phyloP scores from a whole-genome alignment of 1,140 invertebrate genomes.

The Hyphantria cunea region DNA sequence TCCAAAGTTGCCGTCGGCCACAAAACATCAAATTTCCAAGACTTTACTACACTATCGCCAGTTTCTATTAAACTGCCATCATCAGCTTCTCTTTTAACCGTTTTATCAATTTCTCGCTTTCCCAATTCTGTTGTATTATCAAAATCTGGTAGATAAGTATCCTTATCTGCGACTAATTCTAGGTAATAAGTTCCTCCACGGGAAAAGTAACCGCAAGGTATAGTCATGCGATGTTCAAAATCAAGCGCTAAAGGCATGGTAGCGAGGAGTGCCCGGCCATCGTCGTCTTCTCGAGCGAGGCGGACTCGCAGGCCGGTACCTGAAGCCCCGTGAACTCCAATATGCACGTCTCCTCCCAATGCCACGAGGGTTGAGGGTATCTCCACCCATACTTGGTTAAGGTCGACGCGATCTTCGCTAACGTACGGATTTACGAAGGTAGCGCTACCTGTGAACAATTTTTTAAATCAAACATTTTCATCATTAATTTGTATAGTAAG shows the following conservation, averaged over 20 bases:
- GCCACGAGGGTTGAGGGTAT: conserved; percentile 84
- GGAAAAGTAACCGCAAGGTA: conserved; percentile 87
- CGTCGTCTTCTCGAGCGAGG: conserved; percentile 79
- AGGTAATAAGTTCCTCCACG: conserved; percentile 83
- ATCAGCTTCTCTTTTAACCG: conserved; percentile 55
- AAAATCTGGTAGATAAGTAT: conserved; percentile 72
- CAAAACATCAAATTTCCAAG: conserved; percentile 87
- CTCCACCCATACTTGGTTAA: conserved; percentile 78
- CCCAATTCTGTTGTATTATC: conserved; percentile 48
- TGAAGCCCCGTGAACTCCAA: conserved; percentile 77
- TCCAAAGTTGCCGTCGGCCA: conserved; percentile 89
- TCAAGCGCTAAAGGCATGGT: conserved; percentile 84
- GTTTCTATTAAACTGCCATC: conserved; percentile 67
- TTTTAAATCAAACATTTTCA: too few relatives aligned
- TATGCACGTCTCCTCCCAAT: conserved; percentile 85
- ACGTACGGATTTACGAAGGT: conserved; percentile 66
- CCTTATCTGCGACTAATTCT: conserved; percentile 68
- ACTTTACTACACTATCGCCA: conserved; percentile 72
- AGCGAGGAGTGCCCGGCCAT: conserved; percentile 84
- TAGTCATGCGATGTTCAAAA: conserved; percentile 77
- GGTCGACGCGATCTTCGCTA: conserved; percentile 57
- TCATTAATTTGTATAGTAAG: too few relatives aligned
- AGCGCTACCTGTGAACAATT: conserved; percentile 58
- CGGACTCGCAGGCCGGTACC: conserved; percentile 61
- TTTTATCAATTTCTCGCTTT: conserved; percentile 22